Conservation (phyloP, 2,888 invertebrate genomes). For the Ommatoiulus sabulosus region DNA sequence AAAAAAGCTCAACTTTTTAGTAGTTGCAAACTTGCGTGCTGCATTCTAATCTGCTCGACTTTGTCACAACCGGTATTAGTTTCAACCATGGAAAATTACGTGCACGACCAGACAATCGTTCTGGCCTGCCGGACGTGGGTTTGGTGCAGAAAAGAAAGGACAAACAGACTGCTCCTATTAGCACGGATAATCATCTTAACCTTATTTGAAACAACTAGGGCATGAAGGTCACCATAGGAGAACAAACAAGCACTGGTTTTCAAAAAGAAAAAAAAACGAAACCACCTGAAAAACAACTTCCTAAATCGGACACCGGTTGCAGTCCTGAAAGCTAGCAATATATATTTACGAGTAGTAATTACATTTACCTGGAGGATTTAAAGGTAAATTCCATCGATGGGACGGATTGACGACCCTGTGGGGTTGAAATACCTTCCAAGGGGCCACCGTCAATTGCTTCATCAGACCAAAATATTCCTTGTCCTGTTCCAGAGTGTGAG, state of each 20-base stretch:
- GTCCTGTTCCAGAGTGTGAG: constrained; percentile 59
- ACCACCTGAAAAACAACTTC: not conserved
- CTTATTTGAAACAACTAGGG: constrained; percentile 36
- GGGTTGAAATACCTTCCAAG: constrained; percentile 58
- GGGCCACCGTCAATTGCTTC: constrained; percentile 55
- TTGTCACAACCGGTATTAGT: too few relatives aligned
- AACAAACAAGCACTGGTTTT: constrained; percentile 6
- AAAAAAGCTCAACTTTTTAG: too few relatives aligned
- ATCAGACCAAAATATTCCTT: constrained; percentile 55
- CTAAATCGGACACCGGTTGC: constrained; percentile 40
- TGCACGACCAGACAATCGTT: not conserved
- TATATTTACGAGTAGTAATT: too few relatives aligned
- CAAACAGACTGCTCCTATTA: not conserved
- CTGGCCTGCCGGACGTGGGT: not conserved
- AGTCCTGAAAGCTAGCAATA: not conserved
- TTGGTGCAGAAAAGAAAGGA: not conserved
- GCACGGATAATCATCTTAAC: not conserved
- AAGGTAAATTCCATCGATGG: constrained; percentile 3
- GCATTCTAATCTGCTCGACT: too few relatives aligned
- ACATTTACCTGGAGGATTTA: constrained; percentile 44
- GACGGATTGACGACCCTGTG: constrained; percentile 57
- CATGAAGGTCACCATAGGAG: constrained; percentile 45
- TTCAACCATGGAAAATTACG: too few relatives aligned
- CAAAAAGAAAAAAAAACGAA: not conserved
- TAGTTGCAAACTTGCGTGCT: too few relatives aligned